phyloP scores from a whole-genome alignment of 2,113 vertebrate species.

The Clupea harengus region DNA sequence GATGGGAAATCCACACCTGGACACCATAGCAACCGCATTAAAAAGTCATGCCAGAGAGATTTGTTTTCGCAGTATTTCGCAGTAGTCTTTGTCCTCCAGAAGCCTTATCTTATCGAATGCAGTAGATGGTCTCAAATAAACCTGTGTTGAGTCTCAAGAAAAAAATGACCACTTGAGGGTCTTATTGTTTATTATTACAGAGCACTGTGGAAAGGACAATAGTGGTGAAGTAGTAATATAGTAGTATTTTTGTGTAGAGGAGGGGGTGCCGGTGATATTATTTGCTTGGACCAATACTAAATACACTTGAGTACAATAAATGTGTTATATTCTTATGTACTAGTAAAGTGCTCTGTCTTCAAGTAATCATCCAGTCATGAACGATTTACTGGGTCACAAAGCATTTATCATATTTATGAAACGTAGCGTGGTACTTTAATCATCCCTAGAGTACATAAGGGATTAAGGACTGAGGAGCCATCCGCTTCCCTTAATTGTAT shows the following conservation, averaged over 20 bases:
- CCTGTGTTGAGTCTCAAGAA: not conserved
- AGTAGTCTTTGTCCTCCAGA: not conserved
- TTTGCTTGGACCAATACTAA: not conserved
- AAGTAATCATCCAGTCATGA: not conserved
- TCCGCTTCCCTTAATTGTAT: conserved; percentile 39
- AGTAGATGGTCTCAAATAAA: not conserved
- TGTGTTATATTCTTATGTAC: not conserved
- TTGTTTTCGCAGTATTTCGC: not conserved
- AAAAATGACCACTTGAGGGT: too few relatives aligned
- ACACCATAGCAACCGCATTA: not conserved
- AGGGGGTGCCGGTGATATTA: not conserved
- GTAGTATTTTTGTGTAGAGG: too few relatives aligned
- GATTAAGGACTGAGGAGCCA: conserved; percentile 26
- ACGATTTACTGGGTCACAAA: not conserved
- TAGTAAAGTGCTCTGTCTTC: not conserved
- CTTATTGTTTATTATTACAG: not conserved
- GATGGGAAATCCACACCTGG: not conserved
- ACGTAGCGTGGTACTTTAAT: conserved; percentile 25
- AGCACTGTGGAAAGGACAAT: not conserved
- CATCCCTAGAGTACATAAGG: conserved; percentile 23
- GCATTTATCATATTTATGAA: conserved; percentile 30
- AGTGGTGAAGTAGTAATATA: too few relatives aligned
- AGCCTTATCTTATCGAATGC: not conserved
- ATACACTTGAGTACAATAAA: not conserved
- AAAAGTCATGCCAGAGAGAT: not conserved